Base-by-base conservation (phyloP, 2,113 vertebrate species). In the Calyptommatus sinebrachiatus region DNA sequence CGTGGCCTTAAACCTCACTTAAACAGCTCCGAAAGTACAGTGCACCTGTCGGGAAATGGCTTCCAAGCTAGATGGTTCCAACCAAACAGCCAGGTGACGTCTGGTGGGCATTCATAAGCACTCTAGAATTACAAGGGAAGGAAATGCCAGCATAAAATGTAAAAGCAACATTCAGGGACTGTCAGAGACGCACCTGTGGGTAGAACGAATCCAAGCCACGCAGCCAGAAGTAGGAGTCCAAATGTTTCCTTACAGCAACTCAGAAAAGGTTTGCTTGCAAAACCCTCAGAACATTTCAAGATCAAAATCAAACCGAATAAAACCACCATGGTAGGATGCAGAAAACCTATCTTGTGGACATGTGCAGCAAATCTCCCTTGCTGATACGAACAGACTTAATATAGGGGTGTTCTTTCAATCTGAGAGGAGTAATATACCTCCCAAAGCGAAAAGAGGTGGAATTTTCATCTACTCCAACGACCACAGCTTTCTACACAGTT, bases 41-140 rank as follows among this genome's bases (percentile, higher is more conserved):
- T 2, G 4, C 11, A 74, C 1, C 7, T 1, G 46, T 31, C 66
- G 14, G 3, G 0, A 46, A 77, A 28, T 14, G 26, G 6, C 11
- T 11, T 16, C 69, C 0, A 60, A 28, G 28, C 68, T 72, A 48
- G 26, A 70, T 70, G 11, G 2, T 14, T 0, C 16, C 18, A 11
- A 86, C 72, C 78, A 46, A 57, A 76, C 62, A 76, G 41, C 63
- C 35, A 35, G 76, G 22, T 80, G 0, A 68, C 29, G 76, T 53
- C 70, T 66, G 79, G 1, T 0, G 26, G 29, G 20, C 72, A 48
- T 48, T 31, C n/a, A 12, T 87, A 21, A 14, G 18, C 35, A 0
- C 26, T 60, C 46, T n/a, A 10, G 71, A 5, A 48, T 0, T 4
- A 35, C 41, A 53, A 4, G 57, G 71, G 62, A 71, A 82, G 61